These are phyloP conservation scores for Hassar affinis DNA, from an alignment of 2,113 vertebrate species.

Conservation along the genomic window DNA sequence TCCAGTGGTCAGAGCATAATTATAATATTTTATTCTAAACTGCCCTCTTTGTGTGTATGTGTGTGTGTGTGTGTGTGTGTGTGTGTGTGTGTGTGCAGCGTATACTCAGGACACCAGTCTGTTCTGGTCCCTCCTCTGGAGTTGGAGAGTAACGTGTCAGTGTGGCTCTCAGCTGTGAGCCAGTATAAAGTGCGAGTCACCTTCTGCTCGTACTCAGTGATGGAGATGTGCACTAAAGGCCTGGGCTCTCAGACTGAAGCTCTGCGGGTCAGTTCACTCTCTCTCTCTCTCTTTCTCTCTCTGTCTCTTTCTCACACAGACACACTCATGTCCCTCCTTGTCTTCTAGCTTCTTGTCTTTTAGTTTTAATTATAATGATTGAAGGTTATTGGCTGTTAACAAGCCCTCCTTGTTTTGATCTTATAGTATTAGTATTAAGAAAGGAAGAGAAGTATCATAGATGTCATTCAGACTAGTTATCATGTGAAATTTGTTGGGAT, in stretches of 20 bases:
- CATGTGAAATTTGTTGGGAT: neutral
- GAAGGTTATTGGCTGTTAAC: neutral
- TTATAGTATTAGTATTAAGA: neutral
- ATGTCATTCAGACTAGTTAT: neutral
- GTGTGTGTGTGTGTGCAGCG: constrained; percentile 59
- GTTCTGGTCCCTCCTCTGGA: constrained; percentile 93
- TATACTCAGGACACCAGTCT: constrained; percentile 90
- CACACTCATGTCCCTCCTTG: neutral
- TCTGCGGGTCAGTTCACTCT: constrained; percentile 78
- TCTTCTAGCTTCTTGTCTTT: neutral
- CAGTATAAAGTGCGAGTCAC: constrained; percentile 93
- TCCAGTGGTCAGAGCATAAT: neutral
- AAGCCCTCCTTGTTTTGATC: neutral
- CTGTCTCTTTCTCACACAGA: neutral
- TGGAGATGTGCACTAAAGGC: constrained; percentile 97
- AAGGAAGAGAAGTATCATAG: no score
- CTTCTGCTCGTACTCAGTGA: constrained; percentile 96
- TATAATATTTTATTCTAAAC: neutral
- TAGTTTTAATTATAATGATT: neutral
- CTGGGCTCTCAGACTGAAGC: constrained; percentile 85
- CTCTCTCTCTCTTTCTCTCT: neutral
- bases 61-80: constrained; percentile 29
- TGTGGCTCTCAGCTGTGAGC: constrained; percentile 92
- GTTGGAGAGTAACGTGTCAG: constrained; percentile 88
- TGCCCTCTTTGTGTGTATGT: neutral